A percentile compares a stretch with the other conserved stretches of the same genome.
These are phyloP conservation scores for Tinea trinotella DNA, from an alignment of 2,888 invertebrate species.

Conservation along the genomic window DNA sequence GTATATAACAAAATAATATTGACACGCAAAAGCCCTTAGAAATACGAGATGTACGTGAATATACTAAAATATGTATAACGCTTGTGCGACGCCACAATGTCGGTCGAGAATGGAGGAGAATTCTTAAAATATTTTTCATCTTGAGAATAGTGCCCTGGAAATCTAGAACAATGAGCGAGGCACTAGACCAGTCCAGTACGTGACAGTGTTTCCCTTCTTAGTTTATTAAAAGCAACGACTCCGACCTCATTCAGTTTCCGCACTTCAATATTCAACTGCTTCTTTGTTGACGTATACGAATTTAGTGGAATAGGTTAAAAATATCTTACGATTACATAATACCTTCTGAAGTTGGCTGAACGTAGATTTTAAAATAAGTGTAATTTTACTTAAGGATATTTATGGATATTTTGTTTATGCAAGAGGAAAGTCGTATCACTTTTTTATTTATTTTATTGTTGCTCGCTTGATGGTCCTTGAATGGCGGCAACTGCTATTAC, in stretches of 20 bases:
- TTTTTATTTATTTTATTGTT: no score
- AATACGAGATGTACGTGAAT: no score
- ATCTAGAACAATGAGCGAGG: constrained; percentile 12
- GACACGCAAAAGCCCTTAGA: no score
- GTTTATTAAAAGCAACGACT: constrained; percentile 54
- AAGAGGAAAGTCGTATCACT: neutral
- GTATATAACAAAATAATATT: no score
- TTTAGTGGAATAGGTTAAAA: neutral
- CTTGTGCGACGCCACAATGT: neutral
- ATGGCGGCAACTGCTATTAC: no score
- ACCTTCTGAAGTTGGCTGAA: no score
- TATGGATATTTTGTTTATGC: no score
- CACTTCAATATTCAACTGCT: constrained; percentile 30
- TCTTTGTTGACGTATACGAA: neutral
- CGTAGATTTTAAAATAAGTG: neutral
- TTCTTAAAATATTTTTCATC: neutral
- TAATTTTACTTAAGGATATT: neutral
- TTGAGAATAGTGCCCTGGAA: neutral
- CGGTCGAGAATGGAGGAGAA: neutral
- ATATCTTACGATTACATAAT: neutral
- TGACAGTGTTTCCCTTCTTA: constrained; percentile 32
- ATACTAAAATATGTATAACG: no score
- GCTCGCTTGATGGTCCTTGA: no score
- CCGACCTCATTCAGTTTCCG: constrained; percentile 61
- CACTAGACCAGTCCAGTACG: constrained; percentile 16